Evolutionary conservation across 2,797 vertebrate species (phyloP), one percentile per base, ranked within the genome.

Genomic region (Poeciliopsis paucimaculata): DNA sequence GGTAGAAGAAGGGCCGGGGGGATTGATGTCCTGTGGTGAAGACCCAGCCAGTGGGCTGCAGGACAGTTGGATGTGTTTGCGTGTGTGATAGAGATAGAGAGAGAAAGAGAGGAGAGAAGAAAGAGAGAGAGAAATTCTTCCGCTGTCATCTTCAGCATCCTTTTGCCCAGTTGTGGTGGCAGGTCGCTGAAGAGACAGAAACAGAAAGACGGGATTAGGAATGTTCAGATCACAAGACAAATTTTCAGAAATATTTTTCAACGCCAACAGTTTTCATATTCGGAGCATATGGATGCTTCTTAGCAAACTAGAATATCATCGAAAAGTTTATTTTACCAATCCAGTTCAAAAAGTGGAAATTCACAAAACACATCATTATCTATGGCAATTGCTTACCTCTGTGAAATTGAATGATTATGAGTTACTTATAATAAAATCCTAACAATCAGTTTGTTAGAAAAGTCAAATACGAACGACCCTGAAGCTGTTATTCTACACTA

Each of bases 31-130:
- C 94, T 91, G 89, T 93, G 92, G 86, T 55, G 78, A 83, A 88
- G 87, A 91, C 92, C 92, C 93, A 95, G 92, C 92, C 94, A 93
- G 91, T 91, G 93, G 92, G 90, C 83, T 87, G 91, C 87, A 91
- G 93, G 90, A 92, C 89, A 78, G 76, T 75, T 74, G 79, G 84
- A 76, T 83, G 82, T 81, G 80, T 77, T 83, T 74, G 77, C 79
- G 76, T 78, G 55, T 82, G 72, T 75, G 74, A 82, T 68, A 84
- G 75, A 49, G 47, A 49, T 2, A 26, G 20, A 53, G 20, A 86
- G 55, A 60, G 55, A 77, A 78, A 78, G 74, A 79, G 62, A 86
- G 82, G 82, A 82, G 79, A 86, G 84, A 82, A 60, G 60, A 62
- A 15, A 78, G 80, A 81, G 76, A 79, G 57, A 85, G 82, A 82